Base-by-base conservation (phyloP, 2,888 invertebrate genomes). In the Halictus quadricinctus region DNA sequence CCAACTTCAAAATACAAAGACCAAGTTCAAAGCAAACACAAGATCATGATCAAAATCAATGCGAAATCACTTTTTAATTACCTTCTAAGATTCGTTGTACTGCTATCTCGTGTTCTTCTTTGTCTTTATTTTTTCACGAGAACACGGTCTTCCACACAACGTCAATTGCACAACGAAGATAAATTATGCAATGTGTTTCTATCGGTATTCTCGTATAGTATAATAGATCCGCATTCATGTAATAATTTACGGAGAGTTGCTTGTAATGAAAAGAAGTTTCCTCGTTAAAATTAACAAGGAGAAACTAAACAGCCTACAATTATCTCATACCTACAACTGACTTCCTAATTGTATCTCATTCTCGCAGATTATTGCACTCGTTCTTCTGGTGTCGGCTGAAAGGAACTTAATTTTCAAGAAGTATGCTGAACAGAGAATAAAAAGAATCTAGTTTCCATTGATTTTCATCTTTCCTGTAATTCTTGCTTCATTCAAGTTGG, bases 281-380 rank as follows among this genome's bases (percentile, higher is more conserved):
- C 84, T 84, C 84, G 79, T 84, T 84, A 83, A 83, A 72, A 79
- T 66, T 78, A 79, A 83, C 79, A 84, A 79, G 79, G 78, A n/a
- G 21, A 43, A 41, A 18, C 46, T 54, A 75, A 75, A 79, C 50
- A 18, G 48, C 12, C 58, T 46, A 76, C 58, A 73, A 76, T 83
- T 83, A 69, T 81, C 36, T 25, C 46, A n/a, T 36, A 36, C 48
- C 54, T 48, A 66, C 60, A 70, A 80, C 75, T 54, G 75, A 83
- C 46, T 66, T 64, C 75, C 58, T 83, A 75, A 84, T 78, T 83
- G 46, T 78, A 25, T 76, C 29, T 36, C 60, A 15, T n/a, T 36
- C 15, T 50, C 76, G 15, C 13, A 8, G 64, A 21, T 36, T 21
- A 18, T 25, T 72, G 48, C 41, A 21, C 21, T 54, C n/a, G 29